phyloP scores from a whole-genome alignment of 2,888 invertebrate species.

The Prosopocoilus inquinatus region DNA sequence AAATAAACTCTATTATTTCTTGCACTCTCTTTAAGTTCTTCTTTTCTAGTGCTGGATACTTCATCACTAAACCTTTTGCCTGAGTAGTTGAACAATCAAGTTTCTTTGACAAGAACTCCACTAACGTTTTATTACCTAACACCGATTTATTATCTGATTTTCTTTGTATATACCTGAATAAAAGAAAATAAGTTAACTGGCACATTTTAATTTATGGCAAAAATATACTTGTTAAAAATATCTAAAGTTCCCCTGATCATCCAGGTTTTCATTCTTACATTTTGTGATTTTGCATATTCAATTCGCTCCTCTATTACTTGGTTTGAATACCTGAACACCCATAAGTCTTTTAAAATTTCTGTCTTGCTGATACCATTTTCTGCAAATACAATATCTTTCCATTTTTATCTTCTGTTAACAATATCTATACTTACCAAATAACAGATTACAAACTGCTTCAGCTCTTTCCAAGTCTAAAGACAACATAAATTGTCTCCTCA shows the following conservation, averaged over 20 bases:
- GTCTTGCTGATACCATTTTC: constrained; percentile 19
- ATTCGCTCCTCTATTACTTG: constrained; percentile 41
- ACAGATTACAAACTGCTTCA: constrained; percentile 7
- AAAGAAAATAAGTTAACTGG: constrained; percentile 7
- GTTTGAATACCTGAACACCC: constrained; percentile 48
- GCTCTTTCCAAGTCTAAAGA: constrained; percentile 18
- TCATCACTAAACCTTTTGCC: constrained; percentile 40
- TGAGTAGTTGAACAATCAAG: constrained; percentile 43
- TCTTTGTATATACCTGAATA: constrained; percentile 43
- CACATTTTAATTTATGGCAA: background rate
- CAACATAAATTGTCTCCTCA: constrained; percentile 27
- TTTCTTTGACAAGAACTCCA: constrained; percentile 48
- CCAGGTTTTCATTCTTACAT: constrained; percentile 51
- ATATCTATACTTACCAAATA: background rate
- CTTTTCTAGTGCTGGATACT: constrained; percentile 46
- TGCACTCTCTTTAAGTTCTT: constrained; percentile 49
- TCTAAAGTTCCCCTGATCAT: constrained; percentile 48
- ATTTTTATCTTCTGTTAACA: constrained; percentile 10
- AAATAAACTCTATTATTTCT: constrained; percentile 49
- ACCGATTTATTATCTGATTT: constrained; percentile 44
- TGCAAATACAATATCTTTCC: constrained; percentile 23
- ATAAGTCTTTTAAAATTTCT: constrained; percentile 48
- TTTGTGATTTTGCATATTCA: constrained; percentile 38
- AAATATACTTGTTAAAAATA: constrained; percentile 45
- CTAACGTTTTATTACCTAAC: constrained; percentile 45